phyloP scores from a whole-genome alignment of 2,113 vertebrate species.

The Grammomys surdaster region DNA sequence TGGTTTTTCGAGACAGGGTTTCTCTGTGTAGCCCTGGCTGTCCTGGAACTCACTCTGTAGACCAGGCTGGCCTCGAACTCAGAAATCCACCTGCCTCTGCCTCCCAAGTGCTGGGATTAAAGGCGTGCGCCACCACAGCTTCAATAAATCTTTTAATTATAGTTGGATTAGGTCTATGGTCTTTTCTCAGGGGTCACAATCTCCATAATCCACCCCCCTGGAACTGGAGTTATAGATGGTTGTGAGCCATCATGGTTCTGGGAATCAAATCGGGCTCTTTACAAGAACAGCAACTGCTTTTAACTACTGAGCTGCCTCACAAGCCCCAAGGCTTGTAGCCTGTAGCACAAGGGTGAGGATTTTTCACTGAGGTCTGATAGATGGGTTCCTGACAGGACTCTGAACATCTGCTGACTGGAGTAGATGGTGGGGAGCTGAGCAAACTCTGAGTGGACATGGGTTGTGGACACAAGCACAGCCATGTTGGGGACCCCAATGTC shows the following conservation, averaged over 20 bases:
- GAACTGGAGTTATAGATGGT: not conserved
- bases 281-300: not conserved
- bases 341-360: not conserved
- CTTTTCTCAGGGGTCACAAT: not conserved
- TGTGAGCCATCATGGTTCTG: not conserved
- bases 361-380: not conserved
- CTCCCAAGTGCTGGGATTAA: too few species aligned
- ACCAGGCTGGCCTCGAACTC: too few species aligned
- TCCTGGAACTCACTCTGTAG: too few species aligned
- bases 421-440: not conserved
- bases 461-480: not conserved
- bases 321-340: not conserved
- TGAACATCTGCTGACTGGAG: not conserved
- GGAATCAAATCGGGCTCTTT: not conserved
- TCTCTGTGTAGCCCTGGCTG: too few species aligned
- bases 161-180: not conserved
- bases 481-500: not conserved
- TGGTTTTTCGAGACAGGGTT: too few species aligned
- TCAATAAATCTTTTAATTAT: too few species aligned
- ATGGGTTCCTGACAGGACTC: not conserved
- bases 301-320: not conserved
- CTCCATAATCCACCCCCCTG: not conserved
- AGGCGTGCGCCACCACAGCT: too few species aligned
- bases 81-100: too few species aligned
- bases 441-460: not conserved